Conservation (phyloP, 37 sponge, comb jelly and placozoan genomes). For the Halisarca cf. caerulea region DNA sequence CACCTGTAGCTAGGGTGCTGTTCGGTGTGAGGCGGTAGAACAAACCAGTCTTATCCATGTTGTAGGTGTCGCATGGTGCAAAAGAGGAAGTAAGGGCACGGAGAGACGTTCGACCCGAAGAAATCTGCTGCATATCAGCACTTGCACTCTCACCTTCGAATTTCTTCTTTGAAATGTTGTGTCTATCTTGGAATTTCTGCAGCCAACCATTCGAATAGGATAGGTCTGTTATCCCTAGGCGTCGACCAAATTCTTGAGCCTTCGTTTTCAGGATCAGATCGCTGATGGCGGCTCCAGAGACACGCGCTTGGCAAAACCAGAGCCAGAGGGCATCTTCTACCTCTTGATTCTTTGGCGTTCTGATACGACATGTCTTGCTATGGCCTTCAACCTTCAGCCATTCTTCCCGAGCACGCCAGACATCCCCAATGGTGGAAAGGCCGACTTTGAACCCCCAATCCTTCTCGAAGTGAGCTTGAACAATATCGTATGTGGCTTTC, state of each 20-base stretch:
- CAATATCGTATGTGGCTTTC: slow-evolving; percentile 13
- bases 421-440: slow-evolving; percentile 4
- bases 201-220: slow-evolving; percentile 4
- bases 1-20: slow-evolving; percentile 25
- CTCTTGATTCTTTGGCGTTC: background rate
- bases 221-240: background rate
- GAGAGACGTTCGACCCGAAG: slow-evolving; percentile 12
- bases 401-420: slow-evolving; percentile 12
- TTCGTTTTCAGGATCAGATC: slow-evolving; percentile 18
- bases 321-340: slow-evolving; percentile 19
- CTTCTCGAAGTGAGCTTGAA: slow-evolving; percentile 21
- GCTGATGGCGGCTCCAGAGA: background rate
- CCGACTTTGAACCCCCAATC: slow-evolving; percentile 16
- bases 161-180: background rate
- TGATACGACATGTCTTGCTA: slow-evolving; percentile 7
- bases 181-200: slow-evolving; percentile 2
- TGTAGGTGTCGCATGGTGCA: slow-evolving; percentile 8
- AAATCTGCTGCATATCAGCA: slow-evolving; percentile 7
- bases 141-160: slow-evolving; percentile 8
- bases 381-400: slow-evolving; percentile 21
- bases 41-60: slow-evolving; percentile 23
- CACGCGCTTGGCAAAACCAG: slow-evolving; percentile 8
- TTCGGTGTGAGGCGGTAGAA: slow-evolving; percentile 3
- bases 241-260: slow-evolving; percentile 25
- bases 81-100: slow-evolving; percentile 9